These are phyloP conservation scores for human DNA, from an alignment of 2,113 vertebrate genomes.

Conservation along the genomic window GRCh38 chr22:48305001-48305500, in stretches of 20 bases:
- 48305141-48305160: not conserved
- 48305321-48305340: fast-evolving
- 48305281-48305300: fast-evolving
- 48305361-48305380: fast-evolving
- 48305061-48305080: too few relatives aligned
- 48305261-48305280: fast-evolving
- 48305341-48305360: not conserved
- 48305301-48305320: fast-evolving
- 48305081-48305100: not conserved
- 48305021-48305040: not conserved
- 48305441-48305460: not conserved
- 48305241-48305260: not conserved
- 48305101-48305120: not conserved
- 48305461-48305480: too few relatives aligned
- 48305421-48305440: fast-evolving
- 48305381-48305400: not conserved
- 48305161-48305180: too few relatives aligned
- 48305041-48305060: fast-evolving
- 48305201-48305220: not conserved
- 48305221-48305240: too few relatives aligned
- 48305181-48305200: not conserved
- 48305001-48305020: fast-evolving
- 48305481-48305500: too few relatives aligned
- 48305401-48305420: not conserved
- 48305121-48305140: too few relatives aligned